Percentiles rank a stretch among this genome's conserved stretches.
Conservation (phyloP, 2,888 invertebrate genomes). For the Hirtodrosophila alboralis region DNA sequence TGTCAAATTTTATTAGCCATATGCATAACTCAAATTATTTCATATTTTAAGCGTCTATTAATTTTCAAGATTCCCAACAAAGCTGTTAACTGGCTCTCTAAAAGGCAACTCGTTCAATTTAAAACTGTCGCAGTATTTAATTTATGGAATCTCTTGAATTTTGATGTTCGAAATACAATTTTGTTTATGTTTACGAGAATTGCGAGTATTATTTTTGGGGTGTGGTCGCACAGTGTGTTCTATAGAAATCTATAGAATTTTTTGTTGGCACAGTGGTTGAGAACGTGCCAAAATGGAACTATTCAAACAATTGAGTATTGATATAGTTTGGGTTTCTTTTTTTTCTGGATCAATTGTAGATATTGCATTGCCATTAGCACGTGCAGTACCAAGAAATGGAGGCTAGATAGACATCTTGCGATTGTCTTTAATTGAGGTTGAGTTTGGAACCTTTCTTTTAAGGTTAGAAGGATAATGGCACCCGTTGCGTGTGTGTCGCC, state of each 20-base stretch:
- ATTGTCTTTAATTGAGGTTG: conserved; percentile 60
- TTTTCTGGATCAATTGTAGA: conserved; percentile 22
- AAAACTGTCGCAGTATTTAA: conserved; percentile 60
- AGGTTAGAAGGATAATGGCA: conserved; percentile 30
- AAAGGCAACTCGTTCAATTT: conserved; percentile 49
- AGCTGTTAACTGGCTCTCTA: conserved; percentile 30
- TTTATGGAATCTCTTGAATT: conserved; percentile 58
- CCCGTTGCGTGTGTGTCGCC: conserved; percentile 36
- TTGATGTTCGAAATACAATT: conserved; percentile 40
- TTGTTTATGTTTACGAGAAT: conserved; percentile 21
- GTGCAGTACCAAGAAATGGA: conserved; percentile 53
- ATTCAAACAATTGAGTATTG: conserved; percentile 37
- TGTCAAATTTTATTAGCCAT: conserved; percentile 51
- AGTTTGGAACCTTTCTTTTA: conserved; percentile 14
- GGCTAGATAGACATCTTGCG: conserved; percentile 45
- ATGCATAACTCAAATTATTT: conserved; percentile 59
- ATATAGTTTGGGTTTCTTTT: conserved; percentile 16
- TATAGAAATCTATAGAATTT: conserved; percentile 28
- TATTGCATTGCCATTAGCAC: conserved; percentile 59
- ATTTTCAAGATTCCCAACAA: conserved; percentile 66
- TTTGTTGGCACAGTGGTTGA: conserved; percentile 43
- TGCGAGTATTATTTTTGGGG: conserved; percentile 37
- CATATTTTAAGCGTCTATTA: conserved; percentile 68
- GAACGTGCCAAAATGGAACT: conserved; percentile 50
- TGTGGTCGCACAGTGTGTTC: conserved; percentile 50